Evolutionary conservation across 2,113 vertebrate species (phyloP), one percentile per base, ranked within the genome.

Genomic region (Litocranius walleri): DNA sequence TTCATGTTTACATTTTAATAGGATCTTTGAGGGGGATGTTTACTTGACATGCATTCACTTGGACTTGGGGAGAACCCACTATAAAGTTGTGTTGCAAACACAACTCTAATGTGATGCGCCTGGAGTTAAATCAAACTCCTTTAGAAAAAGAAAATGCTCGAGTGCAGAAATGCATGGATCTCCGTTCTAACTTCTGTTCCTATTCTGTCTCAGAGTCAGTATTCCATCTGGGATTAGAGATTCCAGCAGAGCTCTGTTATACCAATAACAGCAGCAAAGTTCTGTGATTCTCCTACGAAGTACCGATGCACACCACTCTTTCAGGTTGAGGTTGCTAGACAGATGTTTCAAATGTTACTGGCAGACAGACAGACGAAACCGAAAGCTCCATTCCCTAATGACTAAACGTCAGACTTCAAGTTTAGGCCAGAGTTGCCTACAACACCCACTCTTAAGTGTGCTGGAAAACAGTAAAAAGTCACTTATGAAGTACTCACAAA

Each of bases 1-100:
- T 98, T 98, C 97, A 97, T 97, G 86, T 89, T 98, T 97, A 89
- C 96, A 97, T 98, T 93, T 95, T 40, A 94, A 98, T 95, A 90
- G 94, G 86, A 7, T 88, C 98, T 98, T 97, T 62, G 43, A 93
- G 96, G 97, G 71, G 92, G 97, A 96, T 96, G 95, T 95, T 96
- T 98, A 94, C 59, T 98, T 91, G 95, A 96, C 64, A 88, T 48
- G 25, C 40, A 59, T 97, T 95, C 33, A 25, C 97, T 40, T 85
- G 50, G 92, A 29, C 96, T 87, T 40, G 7, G 85, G 89, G 94
- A 96, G 67, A 94, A 84, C 71, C 96, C 90, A 15, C 21, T 82
- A 45, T 86, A 96, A 92, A 97, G 67, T 67, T 96, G 93, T 92
- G 91, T 78, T 91, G 92, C 78, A 48, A 96, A 96, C 95, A 93